Percentiles rank a stretch among this genome's conserved stretches.
Conservation (phyloP, 2,113 vertebrate genomes). For the Vombatus ursinus region DNA sequence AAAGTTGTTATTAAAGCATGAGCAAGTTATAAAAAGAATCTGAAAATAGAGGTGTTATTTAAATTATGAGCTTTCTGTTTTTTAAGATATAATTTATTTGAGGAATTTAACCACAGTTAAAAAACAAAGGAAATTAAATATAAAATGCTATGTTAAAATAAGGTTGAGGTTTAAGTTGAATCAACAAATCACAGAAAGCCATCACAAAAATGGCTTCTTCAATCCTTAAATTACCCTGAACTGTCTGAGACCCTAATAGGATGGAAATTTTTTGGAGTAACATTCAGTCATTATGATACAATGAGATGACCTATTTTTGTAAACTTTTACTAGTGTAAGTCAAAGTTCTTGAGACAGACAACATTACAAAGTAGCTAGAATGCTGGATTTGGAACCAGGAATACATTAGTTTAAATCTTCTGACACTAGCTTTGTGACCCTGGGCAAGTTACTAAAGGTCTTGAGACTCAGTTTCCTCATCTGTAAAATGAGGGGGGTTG, state of each 20-base stretch:
- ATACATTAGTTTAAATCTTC: not conserved
- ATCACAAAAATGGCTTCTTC: not conserved
- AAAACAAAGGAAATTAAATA: conserved; percentile 37
- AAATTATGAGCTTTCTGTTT: conserved; percentile 1
- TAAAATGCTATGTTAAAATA: conserved; percentile 22
- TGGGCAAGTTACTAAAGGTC: not conserved
- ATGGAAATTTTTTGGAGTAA: not conserved
- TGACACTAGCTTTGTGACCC: not conserved
- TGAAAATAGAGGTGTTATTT: not conserved
- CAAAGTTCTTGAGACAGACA: not conserved
- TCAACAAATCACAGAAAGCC: not conserved
- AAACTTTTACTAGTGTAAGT: not conserved
- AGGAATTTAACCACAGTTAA: not conserved
- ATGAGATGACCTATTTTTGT: not conserved
- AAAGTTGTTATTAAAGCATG: not conserved
- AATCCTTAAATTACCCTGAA: not conserved
- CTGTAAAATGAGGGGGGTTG: not conserved
- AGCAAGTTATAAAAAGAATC: not conserved
- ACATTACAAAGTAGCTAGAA: not conserved
- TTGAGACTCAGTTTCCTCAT: not conserved
- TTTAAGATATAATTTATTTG: conserved; percentile 44
- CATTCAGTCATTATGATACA: not conserved
- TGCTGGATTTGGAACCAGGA: not conserved
- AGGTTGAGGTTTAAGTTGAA: not conserved
- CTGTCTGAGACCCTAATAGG: not conserved